Conservation (phyloP, 2,113 vertebrate genomes). For the Genyomyrus donnyi region DNA sequence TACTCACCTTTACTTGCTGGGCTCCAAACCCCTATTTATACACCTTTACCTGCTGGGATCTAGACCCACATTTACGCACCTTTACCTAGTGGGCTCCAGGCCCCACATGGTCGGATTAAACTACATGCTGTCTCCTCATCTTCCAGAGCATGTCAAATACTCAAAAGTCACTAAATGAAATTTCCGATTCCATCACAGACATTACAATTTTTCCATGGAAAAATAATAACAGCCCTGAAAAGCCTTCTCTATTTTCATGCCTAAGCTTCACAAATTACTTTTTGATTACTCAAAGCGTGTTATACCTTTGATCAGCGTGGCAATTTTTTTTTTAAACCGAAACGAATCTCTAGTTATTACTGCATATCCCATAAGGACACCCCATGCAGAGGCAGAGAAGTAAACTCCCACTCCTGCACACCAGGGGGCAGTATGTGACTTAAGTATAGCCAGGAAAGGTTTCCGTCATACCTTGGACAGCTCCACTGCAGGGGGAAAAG, state of each 20-base stretch:
- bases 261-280: conserved; percentile 25
- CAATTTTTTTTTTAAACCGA: conserved; percentile 22
- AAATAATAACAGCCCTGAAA: conserved; percentile 9
- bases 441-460: conserved; percentile 36
- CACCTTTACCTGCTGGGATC: neutral
- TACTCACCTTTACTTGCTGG: neutral
- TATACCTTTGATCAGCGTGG: conserved; percentile 27
- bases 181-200: neutral
- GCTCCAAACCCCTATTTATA: neutral
- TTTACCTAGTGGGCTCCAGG: neutral
- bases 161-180: neutral
- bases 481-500: conserved; percentile 34
- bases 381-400: conserved; percentile 34
- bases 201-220: neutral
- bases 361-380: conserved; percentile 38
- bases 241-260: neutral
- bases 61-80: neutral
- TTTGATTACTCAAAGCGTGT: conserved; percentile 21
- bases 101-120: neutral
- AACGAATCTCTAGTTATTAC: conserved; percentile 30
- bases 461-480: conserved; percentile 21
- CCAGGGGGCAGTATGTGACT: conserved; percentile 69
- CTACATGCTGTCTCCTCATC: neutral
- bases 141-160: neutral
- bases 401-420: conserved; percentile 31